A percentile compares a stretch with the other conserved stretches of the same genome.
phyloP scores from a whole-genome alignment of 2,113 vertebrate species.

The Conger conger region DNA sequence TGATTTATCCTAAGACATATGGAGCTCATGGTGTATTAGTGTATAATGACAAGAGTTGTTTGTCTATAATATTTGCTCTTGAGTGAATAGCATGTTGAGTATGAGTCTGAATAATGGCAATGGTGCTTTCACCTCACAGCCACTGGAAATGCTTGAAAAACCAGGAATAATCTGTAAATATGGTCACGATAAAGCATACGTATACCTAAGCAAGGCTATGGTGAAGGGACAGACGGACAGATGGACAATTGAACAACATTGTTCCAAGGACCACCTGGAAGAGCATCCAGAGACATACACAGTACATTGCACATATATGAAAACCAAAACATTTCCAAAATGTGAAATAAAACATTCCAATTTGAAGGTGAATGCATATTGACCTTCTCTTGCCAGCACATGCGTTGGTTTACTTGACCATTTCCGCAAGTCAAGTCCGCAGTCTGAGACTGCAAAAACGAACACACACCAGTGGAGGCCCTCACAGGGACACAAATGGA shows the following conservation, averaged over 20 bases:
- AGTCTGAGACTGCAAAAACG: neutral
- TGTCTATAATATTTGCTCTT: neutral
- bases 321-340: neutral
- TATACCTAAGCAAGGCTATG: neutral
- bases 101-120: neutral
- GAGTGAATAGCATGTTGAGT: neutral
- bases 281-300: neutral
- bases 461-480: neutral
- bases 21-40: no score
- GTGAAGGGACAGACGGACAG: neutral
- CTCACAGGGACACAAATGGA: neutral
- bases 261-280: neutral
- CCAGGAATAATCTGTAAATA: neutral
- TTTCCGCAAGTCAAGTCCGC: neutral
- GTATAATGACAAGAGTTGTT: no score
- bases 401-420: neutral
- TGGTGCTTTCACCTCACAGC: neutral
- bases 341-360: neutral
- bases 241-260: neutral
- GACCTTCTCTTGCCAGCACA: neutral
- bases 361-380: neutral
- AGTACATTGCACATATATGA: neutral
- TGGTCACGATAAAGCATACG: neutral
- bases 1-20: no score
- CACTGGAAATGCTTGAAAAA: neutral